Evolutionary conservation across 35 echinoderm and acorn worm genomes (phyloP).

Genomic region (Amphiura filiformis): DNA sequence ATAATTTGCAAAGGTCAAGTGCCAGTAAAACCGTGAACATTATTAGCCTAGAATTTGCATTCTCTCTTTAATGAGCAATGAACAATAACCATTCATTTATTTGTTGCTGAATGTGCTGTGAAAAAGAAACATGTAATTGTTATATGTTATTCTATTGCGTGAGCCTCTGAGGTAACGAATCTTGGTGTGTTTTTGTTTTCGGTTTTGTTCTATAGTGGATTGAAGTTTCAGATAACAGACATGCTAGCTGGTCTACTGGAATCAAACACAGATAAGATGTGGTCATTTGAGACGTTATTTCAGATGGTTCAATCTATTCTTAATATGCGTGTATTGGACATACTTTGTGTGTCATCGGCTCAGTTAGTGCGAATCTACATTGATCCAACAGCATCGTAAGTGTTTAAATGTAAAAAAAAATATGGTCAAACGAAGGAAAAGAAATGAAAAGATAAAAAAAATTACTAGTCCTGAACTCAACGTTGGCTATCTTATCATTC

Average conservation of each 20-base stretch:
- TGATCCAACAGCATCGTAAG: constrained; percentile 35
- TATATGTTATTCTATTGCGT: neutral
- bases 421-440: too few species aligned
- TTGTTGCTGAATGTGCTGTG: neutral
- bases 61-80: neutral
- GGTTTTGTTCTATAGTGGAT: constrained; percentile 37
- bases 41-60: neutral
- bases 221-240: constrained; percentile 36
- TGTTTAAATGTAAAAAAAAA: too few species aligned
- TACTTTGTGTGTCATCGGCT: constrained; percentile 47
- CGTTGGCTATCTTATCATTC: too few species aligned
- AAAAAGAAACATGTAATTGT: neutral
- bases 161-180: neutral
- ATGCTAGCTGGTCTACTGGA: constrained; percentile 93
- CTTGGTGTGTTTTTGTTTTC: too few species aligned
- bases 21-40: neutral
- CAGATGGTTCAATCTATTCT: constrained; percentile 44
- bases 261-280: constrained; percentile 61
- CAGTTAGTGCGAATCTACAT: constrained; percentile 59
- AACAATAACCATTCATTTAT: neutral
- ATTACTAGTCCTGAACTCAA: too few species aligned
- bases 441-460: too few species aligned
- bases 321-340: constrained; percentile 41
- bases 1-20: neutral
- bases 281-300: constrained; percentile 73